Base-by-base conservation (phyloP, 2,113 vertebrate species). In the Anolis carolinensis region DNA sequence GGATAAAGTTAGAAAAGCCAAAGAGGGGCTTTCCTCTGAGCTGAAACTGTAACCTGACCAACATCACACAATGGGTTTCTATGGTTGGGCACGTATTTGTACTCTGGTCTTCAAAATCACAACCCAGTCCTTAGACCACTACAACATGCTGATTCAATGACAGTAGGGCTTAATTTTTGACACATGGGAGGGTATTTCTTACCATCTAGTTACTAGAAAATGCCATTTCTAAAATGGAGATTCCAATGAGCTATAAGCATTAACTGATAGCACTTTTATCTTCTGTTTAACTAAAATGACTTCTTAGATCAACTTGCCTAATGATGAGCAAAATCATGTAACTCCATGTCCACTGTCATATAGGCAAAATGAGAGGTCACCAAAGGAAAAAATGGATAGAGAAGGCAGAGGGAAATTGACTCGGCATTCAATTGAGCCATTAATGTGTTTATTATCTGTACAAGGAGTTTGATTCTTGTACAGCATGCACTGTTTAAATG, bases 391-490 rank as follows among this genome's bases (percentile, higher is more conserved):
- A 2, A n/a, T 8, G 67, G 44, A 20, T 48, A 62, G 27, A 2
- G 39, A 63, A 16, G 27, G 20, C 39, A n/a, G 30, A 67, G 27
- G 39, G 13, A 11, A 23, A 59, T 36, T 23, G 25, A 55, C 44
- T 23, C 30, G 79, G 67, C 52, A 18, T 32, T 79, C 36, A 72
- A 44, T 48, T 32, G 52, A 27, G 20, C 34, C n/a, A 48, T 63
- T 63, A 32, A 80, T 81, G n/a, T 81, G 14, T 75, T 70, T 34
- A 74, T 27, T 30, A 20, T 74, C 48, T 74, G 79, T 74, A 63
- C 44, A 48, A 48, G 27, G 82, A 90, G 84, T 25, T 25, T 1
- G 85, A 70, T 84, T 10, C 83, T 89, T 67, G 23, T 39, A 67
- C 0, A 32, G 36, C 0, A 62, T 30, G 63, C 2, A 78, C 30